Evolutionary conservation across 1,140 invertebrate species (phyloP).

Genomic region (Drosophila azteca): DNA sequence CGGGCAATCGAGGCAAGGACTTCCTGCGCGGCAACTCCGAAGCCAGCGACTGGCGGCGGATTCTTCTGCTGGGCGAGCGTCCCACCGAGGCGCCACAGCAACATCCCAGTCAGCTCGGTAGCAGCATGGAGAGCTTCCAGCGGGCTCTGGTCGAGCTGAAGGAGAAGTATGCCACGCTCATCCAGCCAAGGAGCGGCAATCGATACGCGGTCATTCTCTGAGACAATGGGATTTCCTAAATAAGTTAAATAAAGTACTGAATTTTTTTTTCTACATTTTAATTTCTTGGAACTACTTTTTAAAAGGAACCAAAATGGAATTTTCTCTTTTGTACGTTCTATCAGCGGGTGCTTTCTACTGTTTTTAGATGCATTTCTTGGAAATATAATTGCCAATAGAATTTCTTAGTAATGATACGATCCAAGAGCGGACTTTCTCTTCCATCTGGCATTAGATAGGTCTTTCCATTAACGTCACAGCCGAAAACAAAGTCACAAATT

Average conservation of each 20-base stretch:
- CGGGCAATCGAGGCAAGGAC: constrained; percentile 40
- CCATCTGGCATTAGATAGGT: too few relatives aligned
- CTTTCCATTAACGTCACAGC: too few relatives aligned
- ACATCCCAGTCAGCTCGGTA: constrained; percentile 46
- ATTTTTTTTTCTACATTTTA: too few relatives aligned
- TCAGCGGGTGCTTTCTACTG: too few relatives aligned
- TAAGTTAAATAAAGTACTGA: constrained; percentile 42
- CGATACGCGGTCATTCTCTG: constrained; percentile 61
- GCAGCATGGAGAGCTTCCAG: constrained; percentile 69
- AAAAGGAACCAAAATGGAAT: not conserved
- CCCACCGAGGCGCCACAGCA: constrained; percentile 9
- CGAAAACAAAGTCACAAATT: too few relatives aligned
- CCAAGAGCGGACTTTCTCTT: too few relatives aligned
- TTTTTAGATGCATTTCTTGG: too few relatives aligned
- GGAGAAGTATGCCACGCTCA: constrained; percentile 61
- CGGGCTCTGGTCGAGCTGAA: constrained; percentile 59
- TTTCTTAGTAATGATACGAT: too few relatives aligned
- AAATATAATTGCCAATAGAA: too few relatives aligned
- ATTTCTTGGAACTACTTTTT: not conserved
- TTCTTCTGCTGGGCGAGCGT: constrained; percentile 57
- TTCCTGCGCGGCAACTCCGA: constrained; percentile 45
- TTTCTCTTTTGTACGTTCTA: not conserved
- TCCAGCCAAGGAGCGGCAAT: constrained; percentile 44
- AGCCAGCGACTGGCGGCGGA: constrained; percentile 62
- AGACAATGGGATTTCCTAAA: not conserved